Evolutionary conservation across 2,113 vertebrate genomes (phyloP), one percentile per base, ranked within the genome.

Genomic region (Fukomys damarensis): DNA sequence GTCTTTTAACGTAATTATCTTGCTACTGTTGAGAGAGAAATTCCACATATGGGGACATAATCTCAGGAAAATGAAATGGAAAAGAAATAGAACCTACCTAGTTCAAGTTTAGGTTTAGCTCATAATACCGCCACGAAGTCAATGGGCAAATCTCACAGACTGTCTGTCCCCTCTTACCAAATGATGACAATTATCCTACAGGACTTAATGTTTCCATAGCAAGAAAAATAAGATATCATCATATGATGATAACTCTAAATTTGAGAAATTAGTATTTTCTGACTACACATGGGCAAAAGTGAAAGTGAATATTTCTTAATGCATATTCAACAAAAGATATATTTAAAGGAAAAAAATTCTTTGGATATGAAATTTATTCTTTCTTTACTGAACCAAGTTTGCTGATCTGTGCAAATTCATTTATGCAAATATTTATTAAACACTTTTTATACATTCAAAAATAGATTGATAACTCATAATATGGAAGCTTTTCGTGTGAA

Each of bases 321-420:
- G 11, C 5, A 66, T 68, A 20, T 54, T 93, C 58, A 54, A 54
- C 19, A 90, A 95, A 86, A 26, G 0, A 3, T 65, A 66, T 24
- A 59, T 83, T 70, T 41, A 94, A 89, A 94, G 52, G 22, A n/a
- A 95, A 95, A 95, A 43, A 81, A 81, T 43, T 6, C 52, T 89
- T 89, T 22, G 86, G 38, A 70, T 58, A 85, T 58, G 35, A 89
- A 28, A 91, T 68, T 76, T 63, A 89, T 95, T 85, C 17, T 80
- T 65, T 79, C 32, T 24, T 81, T 76, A 76, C 30, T 28, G 4
- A 91, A 85, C 43, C n/a, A 66, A 91, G 66, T 56, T 81, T 81
- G 26, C 43, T 82, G 32, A 89, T 82, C 16, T 79, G 13, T 86
- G 41, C 35, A 89, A 89, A 96, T 77, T 92, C 38, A 89, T 52